phyloP scores from a whole-genome alignment of 2,113 vertebrate species.

The Pedionomus torquatus region DNA sequence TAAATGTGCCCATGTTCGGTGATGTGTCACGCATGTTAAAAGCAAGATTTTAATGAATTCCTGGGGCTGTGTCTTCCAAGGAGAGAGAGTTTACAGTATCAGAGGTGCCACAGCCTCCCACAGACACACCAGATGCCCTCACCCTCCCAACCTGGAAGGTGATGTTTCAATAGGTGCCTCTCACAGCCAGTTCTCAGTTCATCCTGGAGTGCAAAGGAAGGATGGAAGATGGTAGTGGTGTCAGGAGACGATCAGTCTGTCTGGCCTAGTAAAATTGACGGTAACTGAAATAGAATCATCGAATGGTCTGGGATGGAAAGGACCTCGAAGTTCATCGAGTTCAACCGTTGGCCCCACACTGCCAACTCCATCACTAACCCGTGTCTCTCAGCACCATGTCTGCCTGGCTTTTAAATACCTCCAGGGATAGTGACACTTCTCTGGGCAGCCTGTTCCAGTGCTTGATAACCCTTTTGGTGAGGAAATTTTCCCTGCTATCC shows the following conservation, averaged over 20 bases:
- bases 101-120: neutral
- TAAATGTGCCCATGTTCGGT: accelerated
- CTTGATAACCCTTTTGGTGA: neutral
- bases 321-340: neutral
- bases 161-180: neutral
- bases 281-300: neutral
- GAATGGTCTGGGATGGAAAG: neutral
- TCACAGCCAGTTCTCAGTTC: neutral
- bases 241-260: neutral
- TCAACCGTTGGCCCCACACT: neutral
- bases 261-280: neutral
- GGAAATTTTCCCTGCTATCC: neutral
- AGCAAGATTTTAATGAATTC: neutral
- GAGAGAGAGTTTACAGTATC: neutral
- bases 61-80: neutral
- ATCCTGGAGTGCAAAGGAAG: neutral
- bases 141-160: neutral
- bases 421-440: neutral
- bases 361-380: neutral
- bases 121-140: neutral
- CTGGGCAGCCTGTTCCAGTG: neutral
- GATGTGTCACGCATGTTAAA: neutral
- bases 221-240: neutral
- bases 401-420: neutral
- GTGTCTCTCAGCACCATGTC: neutral